Evolutionary conservation across 2,888 invertebrate genomes (phyloP).

Genomic region (Caenorhabditis virilis): DNA sequence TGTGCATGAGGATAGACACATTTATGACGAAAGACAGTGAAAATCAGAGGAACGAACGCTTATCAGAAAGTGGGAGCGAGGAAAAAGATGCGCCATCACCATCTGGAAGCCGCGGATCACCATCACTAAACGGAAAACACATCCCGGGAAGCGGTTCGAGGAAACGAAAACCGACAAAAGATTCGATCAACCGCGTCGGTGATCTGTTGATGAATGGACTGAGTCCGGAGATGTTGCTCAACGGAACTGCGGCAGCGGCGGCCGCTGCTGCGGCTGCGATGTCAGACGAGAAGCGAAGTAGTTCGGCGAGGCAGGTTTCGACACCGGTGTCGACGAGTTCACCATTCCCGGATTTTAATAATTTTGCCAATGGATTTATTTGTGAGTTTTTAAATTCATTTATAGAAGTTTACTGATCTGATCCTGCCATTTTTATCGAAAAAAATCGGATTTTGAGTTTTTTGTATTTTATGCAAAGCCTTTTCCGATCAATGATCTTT

Average conservation of each 20-base stretch:
- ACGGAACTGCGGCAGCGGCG: neutral
- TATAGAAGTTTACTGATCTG: no score
- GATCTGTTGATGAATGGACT: neutral
- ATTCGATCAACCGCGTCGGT: slow-evolving; percentile 34
- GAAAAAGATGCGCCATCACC: slow-evolving; percentile 43
- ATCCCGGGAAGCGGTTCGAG: slow-evolving; percentile 48
- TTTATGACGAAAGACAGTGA: slow-evolving; percentile 34
- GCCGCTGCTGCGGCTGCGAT: slow-evolving; percentile 2
- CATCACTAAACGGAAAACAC: slow-evolving; percentile 42
- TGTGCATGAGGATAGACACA: slow-evolving; percentile 36
- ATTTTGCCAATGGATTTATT: slow-evolving; percentile 22
- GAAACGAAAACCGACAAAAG: slow-evolving; percentile 60
- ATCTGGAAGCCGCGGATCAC: slow-evolving; percentile 39
- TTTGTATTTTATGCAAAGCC: no score
- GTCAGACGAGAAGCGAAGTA: slow-evolving; percentile 15
- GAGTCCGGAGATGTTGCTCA: neutral
- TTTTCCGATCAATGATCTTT: no score
- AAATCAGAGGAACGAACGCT: slow-evolving; percentile 17
- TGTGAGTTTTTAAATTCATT: slow-evolving; percentile 11
- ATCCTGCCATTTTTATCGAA: no score
- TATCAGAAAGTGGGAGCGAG: slow-evolving; percentile 48
- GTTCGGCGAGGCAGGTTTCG: no score
- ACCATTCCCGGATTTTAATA: slow-evolving; percentile 28
- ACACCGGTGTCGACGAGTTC: slow-evolving; percentile 24
- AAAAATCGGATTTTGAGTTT: no score